phyloP scores from a whole-genome alignment of 1,140 invertebrate species.

The Cherax destructor region DNA sequence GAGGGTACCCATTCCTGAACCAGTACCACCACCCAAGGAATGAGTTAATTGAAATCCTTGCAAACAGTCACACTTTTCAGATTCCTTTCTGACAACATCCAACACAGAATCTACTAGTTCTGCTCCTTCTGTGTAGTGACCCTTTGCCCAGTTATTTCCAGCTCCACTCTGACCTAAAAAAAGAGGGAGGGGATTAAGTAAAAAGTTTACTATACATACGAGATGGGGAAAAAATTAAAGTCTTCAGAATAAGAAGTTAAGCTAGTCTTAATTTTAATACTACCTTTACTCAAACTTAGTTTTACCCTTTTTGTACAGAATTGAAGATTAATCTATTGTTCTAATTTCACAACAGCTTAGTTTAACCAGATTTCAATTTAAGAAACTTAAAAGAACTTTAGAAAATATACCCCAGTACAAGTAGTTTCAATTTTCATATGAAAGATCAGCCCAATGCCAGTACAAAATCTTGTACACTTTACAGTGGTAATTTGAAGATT shows the following conservation, averaged over 20 bases:
- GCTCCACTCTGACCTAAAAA: slow-evolving; percentile 59
- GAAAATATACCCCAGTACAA: too few species aligned
- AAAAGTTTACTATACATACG: background rate
- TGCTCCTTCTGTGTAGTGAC: slow-evolving; percentile 62
- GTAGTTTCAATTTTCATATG: too few species aligned
- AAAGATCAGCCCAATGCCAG: too few species aligned
- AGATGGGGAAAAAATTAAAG: background rate
- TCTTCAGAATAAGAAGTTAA: background rate
- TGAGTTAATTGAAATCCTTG: slow-evolving; percentile 63
- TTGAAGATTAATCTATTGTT: too few species aligned
- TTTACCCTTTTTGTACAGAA: background rate
- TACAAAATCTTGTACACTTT: too few species aligned
- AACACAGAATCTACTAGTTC: slow-evolving; percentile 57
- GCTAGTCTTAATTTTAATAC: background rate
- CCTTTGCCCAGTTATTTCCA: slow-evolving; percentile 67
- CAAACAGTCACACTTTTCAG: slow-evolving; percentile 60
- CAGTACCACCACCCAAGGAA: slow-evolving; percentile 58
- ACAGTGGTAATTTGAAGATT: too few species aligned
- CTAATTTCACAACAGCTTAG: too few species aligned
- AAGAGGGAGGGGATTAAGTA: background rate
- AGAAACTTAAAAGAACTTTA: too few species aligned
- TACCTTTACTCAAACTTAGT: background rate
- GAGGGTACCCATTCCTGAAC: slow-evolving; percentile 59
- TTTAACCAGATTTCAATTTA: too few species aligned
- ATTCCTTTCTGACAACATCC: slow-evolving; percentile 57